Evolutionary conservation across 2,888 invertebrate species (phyloP).

Genomic region (Apamea monoglypha): DNA sequence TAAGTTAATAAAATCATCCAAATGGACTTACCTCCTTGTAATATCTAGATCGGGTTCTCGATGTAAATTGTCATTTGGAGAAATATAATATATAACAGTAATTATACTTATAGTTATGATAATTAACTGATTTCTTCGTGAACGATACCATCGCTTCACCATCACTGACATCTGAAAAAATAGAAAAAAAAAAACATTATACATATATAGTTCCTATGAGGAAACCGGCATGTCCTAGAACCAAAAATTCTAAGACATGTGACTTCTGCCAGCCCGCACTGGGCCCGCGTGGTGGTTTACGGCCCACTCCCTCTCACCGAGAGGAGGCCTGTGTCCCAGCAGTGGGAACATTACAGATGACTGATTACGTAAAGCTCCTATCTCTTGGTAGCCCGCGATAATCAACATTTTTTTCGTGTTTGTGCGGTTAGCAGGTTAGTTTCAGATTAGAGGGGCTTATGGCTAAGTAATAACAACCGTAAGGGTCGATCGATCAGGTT

Average conservation of each 20-base stretch:
- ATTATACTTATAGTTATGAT: conserved; percentile 69
- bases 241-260: too few relatives aligned
- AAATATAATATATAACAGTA: conserved; percentile 64
- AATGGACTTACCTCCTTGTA: conserved; percentile 38
- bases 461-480: background rate
- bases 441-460: background rate
- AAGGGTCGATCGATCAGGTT: background rate
- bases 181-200: conserved; percentile 15
- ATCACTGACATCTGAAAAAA: conserved; percentile 74
- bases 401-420: too few relatives aligned
- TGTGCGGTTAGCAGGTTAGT: too few relatives aligned
- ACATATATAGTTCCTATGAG: background rate
- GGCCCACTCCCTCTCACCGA: too few relatives aligned
- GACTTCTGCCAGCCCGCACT: too few relatives aligned
- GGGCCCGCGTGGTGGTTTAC: too few relatives aligned
- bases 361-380: too few relatives aligned
- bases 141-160: conserved; percentile 80
- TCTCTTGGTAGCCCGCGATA: too few relatives aligned
- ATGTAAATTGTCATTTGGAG: conserved; percentile 21
- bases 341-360: too few relatives aligned
- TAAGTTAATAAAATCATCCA: background rate
- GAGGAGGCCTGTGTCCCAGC: too few relatives aligned
- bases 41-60: conserved; percentile 32
- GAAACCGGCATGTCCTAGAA: too few relatives aligned
- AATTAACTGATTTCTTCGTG: conserved; percentile 75